Evolutionary conservation across 2,797 vertebrate genomes (phyloP).

Genomic region (Philypnodon macrostomus): DNA sequence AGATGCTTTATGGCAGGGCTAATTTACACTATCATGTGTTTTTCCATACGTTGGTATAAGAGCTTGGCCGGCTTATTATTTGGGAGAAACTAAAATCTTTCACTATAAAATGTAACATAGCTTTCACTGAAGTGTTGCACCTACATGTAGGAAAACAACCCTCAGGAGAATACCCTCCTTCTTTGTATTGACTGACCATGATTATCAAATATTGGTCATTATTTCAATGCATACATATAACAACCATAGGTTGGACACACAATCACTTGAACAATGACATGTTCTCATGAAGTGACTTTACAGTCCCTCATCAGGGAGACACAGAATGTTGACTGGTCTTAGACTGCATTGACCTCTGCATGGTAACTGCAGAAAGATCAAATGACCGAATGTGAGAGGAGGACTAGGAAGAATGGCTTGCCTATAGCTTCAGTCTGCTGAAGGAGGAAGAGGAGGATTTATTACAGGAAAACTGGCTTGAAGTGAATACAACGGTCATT

Average conservation of each 20-base stretch:
- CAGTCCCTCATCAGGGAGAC: conserved; percentile 5
- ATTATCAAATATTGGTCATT: conserved; percentile 19
- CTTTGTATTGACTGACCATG: conserved; percentile 41
- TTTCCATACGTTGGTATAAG: not conserved
- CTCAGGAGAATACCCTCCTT: conserved; percentile 1
- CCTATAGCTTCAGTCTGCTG: conserved; percentile 9
- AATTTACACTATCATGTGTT: not conserved
- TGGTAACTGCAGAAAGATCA: conserved; percentile 22
- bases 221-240: conserved; percentile 19
- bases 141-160: conserved; percentile 1
- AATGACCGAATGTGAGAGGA: conserved; percentile 16
- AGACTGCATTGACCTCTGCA: conserved; percentile 23
- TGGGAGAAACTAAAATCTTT: too few species aligned
- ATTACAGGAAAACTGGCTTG: not conserved
- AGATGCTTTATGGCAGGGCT: not conserved
- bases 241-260: too few species aligned
- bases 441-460: not conserved
- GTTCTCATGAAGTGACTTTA: not conserved
- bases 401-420: conserved; percentile 6
- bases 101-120: not conserved
- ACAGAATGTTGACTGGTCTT: conserved; percentile 9
- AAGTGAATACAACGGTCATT: not conserved
- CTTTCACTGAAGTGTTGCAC: not conserved
- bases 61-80: too few species aligned
- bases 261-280: not conserved